Conservation (phyloP, 2,888 invertebrate species). For the Glyphotaelius pellucidus region DNA sequence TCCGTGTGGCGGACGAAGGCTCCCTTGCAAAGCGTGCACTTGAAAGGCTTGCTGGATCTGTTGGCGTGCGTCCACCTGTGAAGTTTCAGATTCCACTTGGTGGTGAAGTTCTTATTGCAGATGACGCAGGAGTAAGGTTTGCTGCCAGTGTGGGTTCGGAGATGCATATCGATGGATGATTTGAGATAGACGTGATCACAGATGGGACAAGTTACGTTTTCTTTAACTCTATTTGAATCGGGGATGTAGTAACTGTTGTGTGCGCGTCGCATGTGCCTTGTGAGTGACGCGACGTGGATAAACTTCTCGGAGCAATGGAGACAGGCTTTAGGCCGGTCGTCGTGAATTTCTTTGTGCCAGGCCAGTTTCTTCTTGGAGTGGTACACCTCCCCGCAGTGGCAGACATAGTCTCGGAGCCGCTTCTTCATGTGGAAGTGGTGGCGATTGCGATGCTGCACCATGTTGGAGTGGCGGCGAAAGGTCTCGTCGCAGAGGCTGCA, state of each 20-base stretch:
- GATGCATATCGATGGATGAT: constrained; percentile 87
- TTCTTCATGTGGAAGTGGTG: constrained; percentile 86
- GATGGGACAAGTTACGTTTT: constrained; percentile 87
- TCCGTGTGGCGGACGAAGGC: constrained; percentile 90
- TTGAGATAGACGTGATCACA: constrained; percentile 88
- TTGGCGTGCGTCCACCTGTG: constrained; percentile 94
- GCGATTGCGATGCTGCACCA: constrained; percentile 89
- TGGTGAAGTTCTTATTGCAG: constrained; percentile 91
- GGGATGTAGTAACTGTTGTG: constrained; percentile 88
- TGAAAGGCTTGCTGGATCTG: constrained; percentile 89
- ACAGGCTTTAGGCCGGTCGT: constrained; percentile 89
- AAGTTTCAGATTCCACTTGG: constrained; percentile 93
- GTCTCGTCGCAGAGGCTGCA: constrained; percentile 88
- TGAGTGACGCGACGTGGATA: constrained; percentile 89
- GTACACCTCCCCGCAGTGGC: constrained; percentile 88
- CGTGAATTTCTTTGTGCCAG: constrained; percentile 93
- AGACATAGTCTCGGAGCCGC: constrained; percentile 83
- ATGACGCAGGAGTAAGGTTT: constrained; percentile 88
- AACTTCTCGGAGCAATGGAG: constrained; percentile 92
- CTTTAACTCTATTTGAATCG: constrained; percentile 78
- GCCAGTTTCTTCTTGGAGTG: constrained; percentile 89
- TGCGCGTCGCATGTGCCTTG: constrained; percentile 88
- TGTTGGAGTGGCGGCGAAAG: constrained; percentile 89
- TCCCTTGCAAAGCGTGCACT: constrained; percentile 89
- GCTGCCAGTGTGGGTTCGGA: constrained; percentile 87